phyloP scores from a whole-genome alignment of 1,140 invertebrate genomes.

The Notospermus geniculatus region DNA sequence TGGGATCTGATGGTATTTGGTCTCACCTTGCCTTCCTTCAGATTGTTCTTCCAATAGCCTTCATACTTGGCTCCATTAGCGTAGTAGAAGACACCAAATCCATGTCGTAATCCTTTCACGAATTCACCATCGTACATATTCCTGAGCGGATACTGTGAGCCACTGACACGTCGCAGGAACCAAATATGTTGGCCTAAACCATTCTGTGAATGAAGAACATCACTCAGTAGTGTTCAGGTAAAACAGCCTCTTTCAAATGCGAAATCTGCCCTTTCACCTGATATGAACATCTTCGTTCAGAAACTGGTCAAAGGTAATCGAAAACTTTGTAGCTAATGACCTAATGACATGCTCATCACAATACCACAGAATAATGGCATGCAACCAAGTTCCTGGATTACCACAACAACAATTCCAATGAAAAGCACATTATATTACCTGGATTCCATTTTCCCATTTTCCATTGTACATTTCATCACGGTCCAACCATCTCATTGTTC shows the following conservation, averaged over 20 bases:
- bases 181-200: constrained; percentile 56
- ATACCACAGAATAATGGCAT: too few species aligned
- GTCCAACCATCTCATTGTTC: constrained; percentile 56
- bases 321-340: too few species aligned
- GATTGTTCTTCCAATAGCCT: constrained; percentile 54
- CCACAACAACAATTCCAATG: too few species aligned
- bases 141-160: constrained; percentile 51
- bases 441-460: constrained; percentile 56
- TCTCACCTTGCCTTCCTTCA: constrained; percentile 57
- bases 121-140: constrained; percentile 57
- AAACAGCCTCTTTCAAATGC: too few species aligned
- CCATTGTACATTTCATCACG: constrained; percentile 53
- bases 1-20: too few species aligned
- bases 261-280: too few species aligned
- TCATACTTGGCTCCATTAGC: constrained; percentile 55
- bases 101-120: constrained; percentile 52
- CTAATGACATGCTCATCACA: too few species aligned
- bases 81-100: constrained; percentile 53
- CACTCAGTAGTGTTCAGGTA: too few species aligned
- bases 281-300: too few species aligned
- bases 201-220: constrained; percentile 42
- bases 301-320: too few species aligned
- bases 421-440: too few species aligned
- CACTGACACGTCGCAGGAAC: constrained; percentile 43
- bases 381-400: too few species aligned